A percentile compares a stretch with the other conserved stretches of the same genome.
These are phyloP conservation scores for Tiaroga cobitis DNA, from an alignment of 2,797 vertebrate genomes.

Conservation along the genomic window DNA sequence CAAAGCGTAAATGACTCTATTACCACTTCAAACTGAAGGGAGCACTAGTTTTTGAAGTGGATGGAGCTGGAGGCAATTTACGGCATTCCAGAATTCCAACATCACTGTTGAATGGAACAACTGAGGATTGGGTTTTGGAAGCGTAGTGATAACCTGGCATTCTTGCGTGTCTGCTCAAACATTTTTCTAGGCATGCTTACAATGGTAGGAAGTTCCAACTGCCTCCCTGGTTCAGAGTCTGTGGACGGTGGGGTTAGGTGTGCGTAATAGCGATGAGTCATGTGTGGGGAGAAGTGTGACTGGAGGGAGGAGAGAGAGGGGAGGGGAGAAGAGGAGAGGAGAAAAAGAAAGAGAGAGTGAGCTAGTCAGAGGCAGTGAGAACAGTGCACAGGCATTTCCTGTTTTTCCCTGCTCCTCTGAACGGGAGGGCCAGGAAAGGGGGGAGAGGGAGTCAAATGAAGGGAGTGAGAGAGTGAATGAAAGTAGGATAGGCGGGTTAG, in stretches of 20 bases:
- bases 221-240: slow-evolving; percentile 65
- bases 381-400: slow-evolving; percentile 80
- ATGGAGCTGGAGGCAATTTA: slow-evolving; percentile 36
- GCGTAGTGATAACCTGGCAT: slow-evolving; percentile 50
- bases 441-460: slow-evolving; percentile 43
- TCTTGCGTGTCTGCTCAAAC: slow-evolving; percentile 34
- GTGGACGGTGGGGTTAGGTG: slow-evolving; percentile 43
- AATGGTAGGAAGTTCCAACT: slow-evolving; percentile 78
- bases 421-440: slow-evolving; percentile 66
- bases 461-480: slow-evolving; percentile 11
- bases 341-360: slow-evolving; percentile 59
- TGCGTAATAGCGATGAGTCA: slow-evolving; percentile 55
- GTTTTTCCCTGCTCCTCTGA: slow-evolving; percentile 69
- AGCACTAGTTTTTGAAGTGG: not conserved
- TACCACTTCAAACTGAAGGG: slow-evolving; percentile 4
- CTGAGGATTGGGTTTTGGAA: slow-evolving; percentile 36
- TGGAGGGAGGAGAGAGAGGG: slow-evolving; percentile 40
- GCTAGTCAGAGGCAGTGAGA: slow-evolving; percentile 72
- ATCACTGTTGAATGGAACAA: slow-evolving; percentile 46
- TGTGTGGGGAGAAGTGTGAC: slow-evolving; percentile 29
- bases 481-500: slow-evolving; percentile 61
- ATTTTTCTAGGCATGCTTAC: slow-evolving; percentile 63
- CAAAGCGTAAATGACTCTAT: not conserved
- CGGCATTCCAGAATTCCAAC: slow-evolving; percentile 42
- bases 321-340: slow-evolving; percentile 53